A percentile compares a stretch with the other conserved stretches of the same genome.
Conservation (phyloP, 2,888 invertebrate species). For the Agonopterix alstromeriana region DNA sequence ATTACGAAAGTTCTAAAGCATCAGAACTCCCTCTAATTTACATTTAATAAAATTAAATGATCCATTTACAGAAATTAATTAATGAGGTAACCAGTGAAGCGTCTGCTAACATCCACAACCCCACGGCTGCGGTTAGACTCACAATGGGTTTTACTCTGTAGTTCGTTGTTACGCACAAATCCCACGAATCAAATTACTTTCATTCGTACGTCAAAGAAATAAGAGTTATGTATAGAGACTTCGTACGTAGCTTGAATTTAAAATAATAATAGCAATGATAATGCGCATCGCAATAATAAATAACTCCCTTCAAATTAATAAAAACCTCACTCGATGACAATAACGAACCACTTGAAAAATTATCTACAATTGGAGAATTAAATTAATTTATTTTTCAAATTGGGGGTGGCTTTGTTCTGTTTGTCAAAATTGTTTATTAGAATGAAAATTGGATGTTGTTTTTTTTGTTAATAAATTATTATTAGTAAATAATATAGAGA, state of each 20-base stretch:
- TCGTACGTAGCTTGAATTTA: constrained; percentile 13
- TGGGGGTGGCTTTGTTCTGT: constrained; percentile 31
- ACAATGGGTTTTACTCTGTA: constrained; percentile 32
- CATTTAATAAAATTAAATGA: constrained; percentile 77
- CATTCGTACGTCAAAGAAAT: no score
- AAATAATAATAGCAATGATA: constrained; percentile 58
- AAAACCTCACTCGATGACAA: constrained; percentile 70
- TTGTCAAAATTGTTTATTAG: not conserved
- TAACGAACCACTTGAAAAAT: constrained; percentile 63
- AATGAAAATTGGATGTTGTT: not conserved
- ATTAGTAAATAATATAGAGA: no score
- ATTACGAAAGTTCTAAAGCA: constrained; percentile 32
- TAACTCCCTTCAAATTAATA: constrained; percentile 69
- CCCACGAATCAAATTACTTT: no score
- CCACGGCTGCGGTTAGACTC: constrained; percentile 16
- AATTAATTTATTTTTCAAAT: constrained; percentile 57
- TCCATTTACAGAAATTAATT: constrained; percentile 75
- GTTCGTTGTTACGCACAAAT: no score
- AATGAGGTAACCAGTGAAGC: constrained; percentile 69
- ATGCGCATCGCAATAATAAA: constrained; percentile 45
- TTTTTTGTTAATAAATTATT: no score
- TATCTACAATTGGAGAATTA: constrained; percentile 56
- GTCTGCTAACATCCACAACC: constrained; percentile 51
- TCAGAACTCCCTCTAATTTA: constrained; percentile 66
- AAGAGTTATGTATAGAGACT: no score